Conservation (phyloP, 2,888 invertebrate genomes). For the Lacanobia oleracea region DNA sequence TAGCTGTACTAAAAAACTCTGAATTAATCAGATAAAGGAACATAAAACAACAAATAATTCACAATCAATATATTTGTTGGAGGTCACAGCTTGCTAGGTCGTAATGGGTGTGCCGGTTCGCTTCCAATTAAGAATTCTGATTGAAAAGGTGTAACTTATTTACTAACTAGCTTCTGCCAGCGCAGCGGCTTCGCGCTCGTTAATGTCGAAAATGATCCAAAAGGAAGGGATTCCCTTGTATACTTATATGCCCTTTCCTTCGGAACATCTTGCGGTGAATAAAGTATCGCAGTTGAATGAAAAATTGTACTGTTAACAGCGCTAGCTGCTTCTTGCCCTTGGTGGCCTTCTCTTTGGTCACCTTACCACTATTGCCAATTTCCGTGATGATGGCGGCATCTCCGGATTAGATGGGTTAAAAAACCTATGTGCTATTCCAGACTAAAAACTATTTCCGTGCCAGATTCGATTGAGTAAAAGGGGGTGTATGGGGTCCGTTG, state of each 20-base stretch:
- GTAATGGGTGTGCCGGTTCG: conserved; percentile 13
- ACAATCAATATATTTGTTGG: conserved; percentile 37
- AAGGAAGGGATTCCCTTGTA: conserved; percentile 83
- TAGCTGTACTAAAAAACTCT: conserved; percentile 27
- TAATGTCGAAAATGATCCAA: no score
- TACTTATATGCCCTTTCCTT: no score
- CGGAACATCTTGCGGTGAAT: conserved; percentile 98
- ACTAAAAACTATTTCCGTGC: no score
- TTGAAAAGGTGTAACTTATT: conserved; percentile 29
- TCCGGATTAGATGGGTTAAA: no score
- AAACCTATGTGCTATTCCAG: no score
- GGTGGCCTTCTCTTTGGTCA: conserved; percentile 99
- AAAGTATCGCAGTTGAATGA: conserved; percentile 93
- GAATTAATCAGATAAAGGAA: conserved; percentile 25
- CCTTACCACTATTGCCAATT: conserved; percentile 96
- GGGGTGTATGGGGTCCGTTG: no score
- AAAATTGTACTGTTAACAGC: conserved; percentile 91
- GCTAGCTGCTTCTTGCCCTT: conserved; percentile 98
- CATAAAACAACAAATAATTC: conserved; percentile 44
- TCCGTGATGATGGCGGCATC: no score
- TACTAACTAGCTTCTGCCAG: background rate
- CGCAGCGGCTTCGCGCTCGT: no score
- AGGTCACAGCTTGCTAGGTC: conserved; percentile 28
- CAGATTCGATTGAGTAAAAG: no score
- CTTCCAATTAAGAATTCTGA: conserved; percentile 39